Evolutionary conservation across 2,113 vertebrate genomes (phyloP).

Genomic region (Corythornis madagascariensis): DNA sequence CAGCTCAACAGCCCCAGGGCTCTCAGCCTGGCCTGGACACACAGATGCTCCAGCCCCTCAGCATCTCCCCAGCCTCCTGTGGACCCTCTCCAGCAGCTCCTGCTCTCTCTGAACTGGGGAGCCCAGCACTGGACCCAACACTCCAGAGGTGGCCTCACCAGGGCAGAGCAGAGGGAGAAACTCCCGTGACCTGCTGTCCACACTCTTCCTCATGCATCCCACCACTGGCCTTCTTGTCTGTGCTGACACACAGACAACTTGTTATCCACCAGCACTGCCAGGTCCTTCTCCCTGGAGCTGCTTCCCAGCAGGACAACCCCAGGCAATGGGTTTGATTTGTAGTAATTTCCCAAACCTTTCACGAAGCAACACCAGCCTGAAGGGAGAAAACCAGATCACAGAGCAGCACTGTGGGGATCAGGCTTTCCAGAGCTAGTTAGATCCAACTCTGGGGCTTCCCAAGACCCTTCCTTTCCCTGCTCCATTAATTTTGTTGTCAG

Average conservation of each 20-base stretch:
- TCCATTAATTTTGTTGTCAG: neutral
- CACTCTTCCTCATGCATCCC: neutral
- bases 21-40: neutral
- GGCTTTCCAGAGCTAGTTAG: rapidly evolving
- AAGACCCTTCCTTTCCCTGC: no score
- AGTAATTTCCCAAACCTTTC: neutral
- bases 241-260: neutral
- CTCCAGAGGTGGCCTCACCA: neutral
- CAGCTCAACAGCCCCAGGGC: no score
- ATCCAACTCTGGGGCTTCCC: neutral
- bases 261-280: neutral
- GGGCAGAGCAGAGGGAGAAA: neutral
- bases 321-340: neutral
- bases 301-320: neutral
- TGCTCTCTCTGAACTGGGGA: neutral
- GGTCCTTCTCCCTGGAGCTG: neutral
- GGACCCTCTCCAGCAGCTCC: neutral
- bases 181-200: neutral
- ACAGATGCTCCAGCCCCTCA: neutral
- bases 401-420: neutral
- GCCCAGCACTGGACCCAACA: neutral
- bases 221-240: neutral
- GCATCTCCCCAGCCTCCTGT: neutral
- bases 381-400: neutral
- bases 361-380: neutral